Evolutionary conservation across 2,888 invertebrate species (phyloP), one percentile per base, ranked within the genome.

Genomic region (Rutpela maculata): DNA sequence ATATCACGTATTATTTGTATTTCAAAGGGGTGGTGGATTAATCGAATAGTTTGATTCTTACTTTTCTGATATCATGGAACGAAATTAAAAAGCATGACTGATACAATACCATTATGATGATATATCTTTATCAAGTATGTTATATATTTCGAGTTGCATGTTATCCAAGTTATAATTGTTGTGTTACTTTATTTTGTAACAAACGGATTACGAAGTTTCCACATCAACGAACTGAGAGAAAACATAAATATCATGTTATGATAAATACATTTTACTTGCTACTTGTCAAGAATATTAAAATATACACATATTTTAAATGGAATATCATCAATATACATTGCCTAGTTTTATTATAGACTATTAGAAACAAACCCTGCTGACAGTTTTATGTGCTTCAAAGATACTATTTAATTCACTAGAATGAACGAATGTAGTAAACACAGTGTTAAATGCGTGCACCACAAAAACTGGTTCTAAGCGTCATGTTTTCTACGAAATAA

Each of bases 401-500:
- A 50, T 50, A n/a, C 50, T 15, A 50, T 50, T 50, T 50, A 50
- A 50, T 5, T 50, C 50, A 50, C n/a, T n/a, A 50, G 50, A 50
- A 50, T 50, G 50, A 15, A 50, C n/a, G 6, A 50, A 50, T 50
- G 50, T n/a, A 50, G n/a, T 50, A 50, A 50, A 50, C 6, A 50
- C 50, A 50, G 15, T 50, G n/a, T 50, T 4, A 50, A 50, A 50
- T 50, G 50, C n/a, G 12, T 50, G 50, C n/a, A n/a, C 50, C 50
- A 12, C 43, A 50, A 50, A 15, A 50, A 50, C 50, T 12, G n/a
- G 50, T 50, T 50, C 2, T 50, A 0, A 50, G 15, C n/a, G 50
- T n/a, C 50, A 50, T 50, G 50, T 50, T 50, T 50, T 50, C 50
- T 50, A 50, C 50, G 50, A 50, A n/a, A 50, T 50, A 50, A 15